A percentile compares a stretch with the other conserved stretches of the same genome.
phyloP scores from a whole-genome alignment of 2,888 invertebrate genomes.

The Campoplex nolae region DNA sequence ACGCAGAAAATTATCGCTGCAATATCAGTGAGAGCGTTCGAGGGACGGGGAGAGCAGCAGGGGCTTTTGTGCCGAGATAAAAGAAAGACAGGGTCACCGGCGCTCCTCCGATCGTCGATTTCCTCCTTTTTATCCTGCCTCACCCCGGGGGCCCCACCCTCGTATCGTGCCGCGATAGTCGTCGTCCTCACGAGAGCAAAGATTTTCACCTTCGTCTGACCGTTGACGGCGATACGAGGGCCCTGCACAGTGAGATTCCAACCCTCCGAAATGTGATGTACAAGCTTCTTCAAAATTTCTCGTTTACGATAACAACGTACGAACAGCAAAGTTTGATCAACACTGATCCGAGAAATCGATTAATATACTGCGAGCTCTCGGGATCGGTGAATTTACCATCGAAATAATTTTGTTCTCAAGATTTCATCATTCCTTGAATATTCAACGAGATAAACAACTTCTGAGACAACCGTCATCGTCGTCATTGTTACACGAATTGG shows the following conservation, averaged over 20 bases:
- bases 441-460: not conserved
- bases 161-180: conserved; percentile 13
- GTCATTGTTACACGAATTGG: not conserved
- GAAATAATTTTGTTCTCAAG: not conserved
- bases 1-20: not conserved
- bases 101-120: conserved; percentile 74
- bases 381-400: no score
- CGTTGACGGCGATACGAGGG: not conserved
- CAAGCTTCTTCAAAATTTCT: not conserved
- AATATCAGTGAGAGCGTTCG: not conserved
- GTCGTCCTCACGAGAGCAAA: not conserved
- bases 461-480: not conserved
- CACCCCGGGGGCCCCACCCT: conserved; percentile 78
- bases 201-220: not conserved
- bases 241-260: not conserved
- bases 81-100: conserved; percentile 46
- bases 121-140: conserved; percentile 38
- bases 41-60: not conserved
- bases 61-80: not conserved
- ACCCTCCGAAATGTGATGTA: not conserved
- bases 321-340: no score
- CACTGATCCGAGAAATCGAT: not conserved
- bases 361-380: no score
- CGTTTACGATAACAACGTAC: not conserved
- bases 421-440: not conserved